phyloP scores from a whole-genome alignment of 2,888 invertebrate genomes.

The Prostheceraeus crozeri region DNA sequence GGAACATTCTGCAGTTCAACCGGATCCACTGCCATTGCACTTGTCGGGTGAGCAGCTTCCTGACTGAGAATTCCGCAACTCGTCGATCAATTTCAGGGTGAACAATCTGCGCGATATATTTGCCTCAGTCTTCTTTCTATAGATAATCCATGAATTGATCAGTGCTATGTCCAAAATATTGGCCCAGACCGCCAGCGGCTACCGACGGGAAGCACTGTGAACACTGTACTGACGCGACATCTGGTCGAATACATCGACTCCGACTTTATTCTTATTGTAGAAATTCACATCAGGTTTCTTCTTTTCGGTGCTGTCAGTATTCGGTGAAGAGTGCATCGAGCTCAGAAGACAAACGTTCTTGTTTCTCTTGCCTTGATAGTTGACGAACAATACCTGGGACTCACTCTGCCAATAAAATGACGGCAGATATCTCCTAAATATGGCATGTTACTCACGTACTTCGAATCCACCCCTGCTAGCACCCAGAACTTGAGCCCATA shows the following conservation, averaged over 20 bases:
- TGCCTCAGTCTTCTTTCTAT: neutral
- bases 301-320: constrained; percentile 3
- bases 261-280: constrained; percentile 24
- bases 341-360: constrained; percentile 13
- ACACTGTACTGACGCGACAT: constrained; percentile 23
- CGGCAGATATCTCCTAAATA: too few relatives aligned
- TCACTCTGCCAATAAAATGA: too few relatives aligned
- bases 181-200: constrained; percentile 16
- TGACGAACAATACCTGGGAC: too few relatives aligned
- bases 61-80: constrained; percentile 14
- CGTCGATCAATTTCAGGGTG: constrained; percentile 10
- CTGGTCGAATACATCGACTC: constrained; percentile 19
- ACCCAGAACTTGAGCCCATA: too few relatives aligned
- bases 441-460: too few relatives aligned
- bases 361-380: constrained; percentile 17
- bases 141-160: constrained; percentile 22
- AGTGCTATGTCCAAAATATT: constrained; percentile 18
- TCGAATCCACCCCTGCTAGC: too few relatives aligned
- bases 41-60: too few relatives aligned
- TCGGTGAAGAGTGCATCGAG: constrained; percentile 13
- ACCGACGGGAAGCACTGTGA: constrained; percentile 1
- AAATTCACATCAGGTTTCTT: constrained; percentile 20
- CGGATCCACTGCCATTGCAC: too few relatives aligned
- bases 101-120: constrained; percentile 10
- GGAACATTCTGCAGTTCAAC: neutral